phyloP scores from a whole-genome alignment of 2,113 vertebrate genomes.

The Columba janthina region DNA sequence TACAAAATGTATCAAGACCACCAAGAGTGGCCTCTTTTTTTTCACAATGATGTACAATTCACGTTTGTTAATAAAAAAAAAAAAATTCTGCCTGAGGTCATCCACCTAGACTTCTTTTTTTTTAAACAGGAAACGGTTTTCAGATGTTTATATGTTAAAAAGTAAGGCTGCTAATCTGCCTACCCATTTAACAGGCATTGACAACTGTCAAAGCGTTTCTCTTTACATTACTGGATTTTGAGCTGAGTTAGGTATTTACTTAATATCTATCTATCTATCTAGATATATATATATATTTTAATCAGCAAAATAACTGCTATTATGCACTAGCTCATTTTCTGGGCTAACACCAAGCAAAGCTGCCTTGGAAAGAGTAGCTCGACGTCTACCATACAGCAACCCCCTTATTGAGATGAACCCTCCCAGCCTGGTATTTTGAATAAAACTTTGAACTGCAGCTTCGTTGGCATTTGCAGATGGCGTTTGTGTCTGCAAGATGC shows the following conservation, averaged over 20 bases:
- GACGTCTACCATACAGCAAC: rapidly evolving
- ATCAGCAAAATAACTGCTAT: not conserved
- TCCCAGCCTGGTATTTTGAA: rapidly evolving
- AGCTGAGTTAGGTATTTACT: not conserved
- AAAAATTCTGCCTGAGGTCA: conserved; percentile 68
- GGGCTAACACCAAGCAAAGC: not conserved
- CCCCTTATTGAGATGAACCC: not conserved
- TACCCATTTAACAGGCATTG: conserved; percentile 56
- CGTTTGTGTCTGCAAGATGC: rapidly evolving
- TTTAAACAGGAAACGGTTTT: conserved; percentile 79
- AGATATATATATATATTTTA: not conserved
- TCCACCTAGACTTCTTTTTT: conserved; percentile 61
- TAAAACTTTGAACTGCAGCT: not conserved
- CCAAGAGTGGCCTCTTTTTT: conserved; percentile 76
- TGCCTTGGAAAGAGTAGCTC: rapidly evolving
- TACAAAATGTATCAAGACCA: conserved; percentile 83
- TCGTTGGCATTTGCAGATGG: rapidly evolving
- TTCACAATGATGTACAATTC: conserved; percentile 78
- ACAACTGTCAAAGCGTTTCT: conserved; percentile 23
- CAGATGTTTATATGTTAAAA: conserved; percentile 80
- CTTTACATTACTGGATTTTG: conserved; percentile 1
- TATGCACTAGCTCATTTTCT: rapidly evolving
- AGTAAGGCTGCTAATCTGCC: conserved; percentile 74
- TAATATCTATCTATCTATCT: too few species aligned
- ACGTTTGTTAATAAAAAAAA: conserved; percentile 76